Base-by-base conservation (phyloP, 2,888 invertebrate species). In the Tinea semifulvella region DNA sequence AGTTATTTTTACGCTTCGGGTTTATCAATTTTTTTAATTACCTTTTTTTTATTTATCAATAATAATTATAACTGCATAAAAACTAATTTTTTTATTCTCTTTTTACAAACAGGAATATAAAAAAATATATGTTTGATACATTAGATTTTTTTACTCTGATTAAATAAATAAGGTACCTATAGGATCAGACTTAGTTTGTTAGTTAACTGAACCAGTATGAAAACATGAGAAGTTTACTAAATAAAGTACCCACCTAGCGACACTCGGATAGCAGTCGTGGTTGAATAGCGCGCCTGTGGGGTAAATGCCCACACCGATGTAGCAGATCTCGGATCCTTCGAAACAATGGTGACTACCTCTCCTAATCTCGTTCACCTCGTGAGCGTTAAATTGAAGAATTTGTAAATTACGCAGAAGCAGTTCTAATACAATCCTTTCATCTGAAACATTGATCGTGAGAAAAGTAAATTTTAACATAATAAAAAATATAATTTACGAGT, bases 301-400 rank as follows among this genome's bases (percentile, higher is more conserved):
- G 59, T 90, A 94, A 22, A 93, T 75, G 0, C 87, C 92, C 1
- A 91, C 87, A 0, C 89, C 89, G 11, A 87, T 74, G 56, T 87
- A 85, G 1, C 81, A 57, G 0, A 82, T 68, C 55, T 83, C 85
- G 16, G 85, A 80, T 1, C 81, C 82, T 18, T 65, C 73, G 55
- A 72, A 82, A 36, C 60, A 59, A 54, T 83, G 82, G 46, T 84
- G 81, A 1, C 66, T 60, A 0, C 79, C 80, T 1, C 84, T 69
- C 5, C 85, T 57, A 0, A 88, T 89, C 58, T 91, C 90, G 53
- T 86, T 89, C 26, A 94, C 86, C 70, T 93, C 93, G 58, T 94
- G 93, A 0, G 92, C 92, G 61, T 94, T 94, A 65, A 92, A 94
- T 61, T 93, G 93, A 10, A 93, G 68, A 43, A 91, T 79, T 65